Percentiles rank a stretch among this genome's conserved stretches.
These are phyloP conservation scores for Calameuta filiformis DNA, from an alignment of 2,888 invertebrate genomes.

Conservation along the genomic window DNA sequence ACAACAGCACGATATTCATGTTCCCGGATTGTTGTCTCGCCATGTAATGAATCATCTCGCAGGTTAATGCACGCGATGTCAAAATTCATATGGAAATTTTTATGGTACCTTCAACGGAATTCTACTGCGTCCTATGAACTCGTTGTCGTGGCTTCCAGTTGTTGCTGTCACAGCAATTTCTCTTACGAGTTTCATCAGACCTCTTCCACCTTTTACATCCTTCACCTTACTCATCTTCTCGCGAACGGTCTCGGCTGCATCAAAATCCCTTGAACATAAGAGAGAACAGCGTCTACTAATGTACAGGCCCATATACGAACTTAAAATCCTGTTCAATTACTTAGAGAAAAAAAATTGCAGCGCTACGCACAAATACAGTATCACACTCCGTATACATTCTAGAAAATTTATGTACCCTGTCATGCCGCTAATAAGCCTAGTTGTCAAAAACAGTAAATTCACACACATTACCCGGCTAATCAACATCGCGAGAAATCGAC, in stretches of 20 bases:
- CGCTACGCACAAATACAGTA: too few species aligned
- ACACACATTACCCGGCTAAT: too few species aligned
- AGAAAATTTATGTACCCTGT: too few species aligned
- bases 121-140: slow-evolving; percentile 90
- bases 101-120: slow-evolving; percentile 81
- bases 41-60: neutral
- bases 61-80: neutral
- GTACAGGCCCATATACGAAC: neutral
- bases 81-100: slow-evolving; percentile 2
- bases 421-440: too few species aligned
- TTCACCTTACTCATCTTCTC: slow-evolving; percentile 89
- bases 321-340: slow-evolving; percentile 21
- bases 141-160: slow-evolving; percentile 93
- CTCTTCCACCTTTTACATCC: slow-evolving; percentile 87
- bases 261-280: slow-evolving; percentile 77
- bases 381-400: too few species aligned
- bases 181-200: slow-evolving; percentile 85
- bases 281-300: slow-evolving; percentile 6
- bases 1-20: neutral
- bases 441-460: neutral
- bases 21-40: neutral
- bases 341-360: slow-evolving; percentile 25
- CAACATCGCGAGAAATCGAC: too few species aligned
- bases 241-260: slow-evolving; percentile 88
- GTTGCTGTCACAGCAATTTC: slow-evolving; percentile 95